Evolutionary conservation across 1,140 invertebrate genomes (phyloP).

Genomic region (Ctenoplectra terminalis): DNA sequence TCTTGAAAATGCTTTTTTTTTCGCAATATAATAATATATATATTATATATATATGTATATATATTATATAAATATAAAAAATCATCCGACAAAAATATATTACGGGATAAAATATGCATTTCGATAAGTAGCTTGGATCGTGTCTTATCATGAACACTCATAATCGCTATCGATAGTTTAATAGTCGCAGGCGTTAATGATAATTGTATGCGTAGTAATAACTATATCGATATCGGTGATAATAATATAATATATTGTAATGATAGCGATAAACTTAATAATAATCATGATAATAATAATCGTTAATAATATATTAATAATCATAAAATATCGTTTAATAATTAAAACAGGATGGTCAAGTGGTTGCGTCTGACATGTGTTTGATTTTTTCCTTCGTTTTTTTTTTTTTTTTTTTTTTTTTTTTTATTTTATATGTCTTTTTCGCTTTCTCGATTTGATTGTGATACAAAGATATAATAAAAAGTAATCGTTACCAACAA

Average conservation of each 20-base stretch:
- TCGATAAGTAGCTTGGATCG: slow-evolving; percentile 46
- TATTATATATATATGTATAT: slow-evolving; percentile 31
- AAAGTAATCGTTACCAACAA: not conserved
- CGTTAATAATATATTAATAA: slow-evolving; percentile 40
- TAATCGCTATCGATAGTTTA: slow-evolving; percentile 46
- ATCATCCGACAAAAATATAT: slow-evolving; percentile 70
- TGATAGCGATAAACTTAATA: slow-evolving; percentile 63
- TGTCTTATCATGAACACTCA: slow-evolving; percentile 50
- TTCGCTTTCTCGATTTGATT: slow-evolving; percentile 20
- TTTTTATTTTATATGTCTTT: not conserved
- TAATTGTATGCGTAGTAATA: slow-evolving; percentile 43
- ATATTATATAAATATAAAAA: slow-evolving; percentile 68
- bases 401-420: not conserved
- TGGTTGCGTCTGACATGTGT: slow-evolving; percentile 61
- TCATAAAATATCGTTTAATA: slow-evolving; percentile 32
- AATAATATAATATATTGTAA: slow-evolving; percentile 55
- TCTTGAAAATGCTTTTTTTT: slow-evolving; percentile 37
- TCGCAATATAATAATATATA: slow-evolving; percentile 52
- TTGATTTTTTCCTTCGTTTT: slow-evolving; percentile 49
- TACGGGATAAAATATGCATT: slow-evolving; percentile 67
- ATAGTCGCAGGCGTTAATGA: slow-evolving; percentile 57
- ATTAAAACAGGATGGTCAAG: slow-evolving; percentile 64
- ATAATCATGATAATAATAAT: slow-evolving; percentile 56
- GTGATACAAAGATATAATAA: slow-evolving; percentile 15
- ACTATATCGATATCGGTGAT: slow-evolving; percentile 45